A percentile compares a stretch with the other conserved stretches of the same genome.
Evolutionary conservation across 2,888 invertebrate genomes (phyloP).

Genomic region (Sminthurinus aureus): DNA sequence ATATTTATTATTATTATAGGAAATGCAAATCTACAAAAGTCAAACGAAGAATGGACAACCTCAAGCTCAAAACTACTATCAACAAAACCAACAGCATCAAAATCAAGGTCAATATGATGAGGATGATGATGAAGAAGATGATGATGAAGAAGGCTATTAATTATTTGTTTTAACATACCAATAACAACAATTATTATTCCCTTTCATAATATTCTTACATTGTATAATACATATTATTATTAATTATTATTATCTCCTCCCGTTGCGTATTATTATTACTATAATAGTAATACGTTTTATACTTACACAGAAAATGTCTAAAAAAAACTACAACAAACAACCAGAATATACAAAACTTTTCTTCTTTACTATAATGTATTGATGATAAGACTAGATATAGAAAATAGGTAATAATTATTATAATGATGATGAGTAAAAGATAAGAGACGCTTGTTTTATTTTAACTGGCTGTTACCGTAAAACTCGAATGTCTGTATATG

Average conservation of each 20-base stretch:
- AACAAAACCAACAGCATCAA: neutral
- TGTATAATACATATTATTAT: neutral
- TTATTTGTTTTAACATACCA: neutral
- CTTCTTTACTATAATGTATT: neutral
- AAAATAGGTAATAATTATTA: neutral
- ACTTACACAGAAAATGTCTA: neutral
- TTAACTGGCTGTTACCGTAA: neutral
- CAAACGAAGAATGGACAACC: constrained; percentile 68
- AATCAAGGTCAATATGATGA: constrained; percentile 67
- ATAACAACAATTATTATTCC: too few species aligned
- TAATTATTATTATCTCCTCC: too few species aligned
- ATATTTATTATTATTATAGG: constrained; percentile 66
- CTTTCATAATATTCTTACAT: neutral
- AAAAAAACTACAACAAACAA: neutral
- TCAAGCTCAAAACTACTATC: constrained; percentile 62
- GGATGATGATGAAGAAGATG: constrained; percentile 72
- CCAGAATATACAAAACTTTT: neutral
- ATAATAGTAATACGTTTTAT: neutral
- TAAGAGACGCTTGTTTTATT: neutral
- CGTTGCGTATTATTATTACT: neutral
- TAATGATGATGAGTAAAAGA: neutral
- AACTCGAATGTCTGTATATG: neutral
- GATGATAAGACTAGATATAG: neutral
- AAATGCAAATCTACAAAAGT: constrained; percentile 86
- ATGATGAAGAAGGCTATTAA: constrained; percentile 67